Evolutionary conservation across 1,140 invertebrate species (phyloP), one percentile per base, ranked within the genome.

Genomic region (Hormaphis cornu): DNA sequence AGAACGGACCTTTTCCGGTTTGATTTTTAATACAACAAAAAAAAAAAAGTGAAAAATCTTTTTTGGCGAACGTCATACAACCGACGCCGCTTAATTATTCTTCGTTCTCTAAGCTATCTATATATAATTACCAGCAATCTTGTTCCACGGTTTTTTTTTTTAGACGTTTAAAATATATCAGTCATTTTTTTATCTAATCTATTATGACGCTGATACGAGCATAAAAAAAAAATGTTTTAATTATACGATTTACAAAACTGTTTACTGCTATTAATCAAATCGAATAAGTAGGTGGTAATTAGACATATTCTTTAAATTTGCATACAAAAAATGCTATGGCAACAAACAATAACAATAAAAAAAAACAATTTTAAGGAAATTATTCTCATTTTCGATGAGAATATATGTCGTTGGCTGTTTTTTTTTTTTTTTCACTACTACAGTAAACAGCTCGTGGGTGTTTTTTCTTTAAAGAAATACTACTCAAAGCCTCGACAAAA

Each of bases 71-170:
- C 26, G 59, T 20, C 26, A 66, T 48, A 66, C 59, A 12, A 28
- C 26, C 22, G 16, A 46, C 26, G 44, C 42, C 26, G 44, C 42
- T 66, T 66, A 66, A 66, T 66, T 66, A 48, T 66, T 66, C 12
- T 44, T 6, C 5, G 28, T 16, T 33, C 44, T 44, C 28, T 46
- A 33, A 35, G 35, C 40, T 66, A 66, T 33, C 40, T 33, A 46
- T 46, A n/a, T n/a, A 28, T 66, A 66, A 66, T 66, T 66, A 66
- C 26, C 44, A 28, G 22, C 18, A 48, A 28, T 18, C 59, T 20
- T 48, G 59, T 30, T 20, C 30, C 26, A 18, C 26, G 5, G 7
- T 9, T 2, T 26, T 58, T 58, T 42, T 61, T 30, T 44, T 20
- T n/a, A n/a, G n/a, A n/a, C n/a, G n/a, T n/a, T n/a, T 12, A n/a